Evolutionary conservation across 2,888 invertebrate genomes (phyloP), one percentile per base, ranked within the genome.

Genomic region (Leucoma salicis): DNA sequence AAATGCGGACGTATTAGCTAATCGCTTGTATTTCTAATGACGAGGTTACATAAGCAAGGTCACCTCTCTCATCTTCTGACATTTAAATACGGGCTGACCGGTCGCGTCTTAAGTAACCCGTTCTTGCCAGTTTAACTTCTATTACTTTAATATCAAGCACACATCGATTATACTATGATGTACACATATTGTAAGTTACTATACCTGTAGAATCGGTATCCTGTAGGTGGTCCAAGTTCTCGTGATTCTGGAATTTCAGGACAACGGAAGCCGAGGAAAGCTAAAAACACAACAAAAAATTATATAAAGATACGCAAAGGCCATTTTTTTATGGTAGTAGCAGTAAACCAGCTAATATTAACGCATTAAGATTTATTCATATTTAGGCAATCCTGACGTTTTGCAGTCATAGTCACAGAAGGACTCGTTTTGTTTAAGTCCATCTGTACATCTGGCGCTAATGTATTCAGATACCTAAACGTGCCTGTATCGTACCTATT

Each of bases 181-280:
- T 21, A 5, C 14, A 14, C 32, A 10, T 39, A n/a, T n/a, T n/a
- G n/a, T 27, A 32, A 32, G 24, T 32, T n/a, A 32, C 49, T 29
- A 24, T 68, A 89, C 90, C 83, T 83, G 75, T 85, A 90, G 56
- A 70, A 88, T 73, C 85, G 81, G 74, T 54, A 90, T 11, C 87
- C 89, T 21, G 78, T 82, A n/a, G 78, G 87, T 16, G 77, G 75
- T 11, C 79, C 90, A 40, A 82, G 82, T 53, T 86, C 90, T 51
- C 60, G 79, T 21, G 81, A 73, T 15, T 55, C 59, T 0, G 90
- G 90, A 6, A 90, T 84, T n/a, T 89, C 90, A 0, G 96, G 96
- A 67, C 96, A 97, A 10, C 91, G 91, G 90, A 96, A 97, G 7
- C 95, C 95, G 37, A 96, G 90, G 85, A 91, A 95, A 31, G 93